phyloP scores from a whole-genome alignment of 2,113 vertebrate species.

The Hemicordylus capensis region DNA sequence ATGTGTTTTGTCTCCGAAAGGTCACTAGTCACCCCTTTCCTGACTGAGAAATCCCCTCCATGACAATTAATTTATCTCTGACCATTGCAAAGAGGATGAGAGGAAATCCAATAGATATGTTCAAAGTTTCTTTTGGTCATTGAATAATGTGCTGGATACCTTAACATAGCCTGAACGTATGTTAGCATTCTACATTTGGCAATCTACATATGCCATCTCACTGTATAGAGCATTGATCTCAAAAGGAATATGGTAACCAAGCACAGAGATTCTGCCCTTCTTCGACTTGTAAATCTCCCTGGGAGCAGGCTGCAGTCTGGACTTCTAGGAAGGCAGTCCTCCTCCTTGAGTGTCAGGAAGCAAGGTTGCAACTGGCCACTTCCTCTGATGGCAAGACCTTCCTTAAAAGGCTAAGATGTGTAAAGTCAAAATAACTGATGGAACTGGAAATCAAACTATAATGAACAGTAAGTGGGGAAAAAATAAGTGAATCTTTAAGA shows the following conservation, averaged over 20 bases:
- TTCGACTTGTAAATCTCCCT: background rate
- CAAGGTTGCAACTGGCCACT: background rate
- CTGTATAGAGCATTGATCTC: background rate
- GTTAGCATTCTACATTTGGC: background rate
- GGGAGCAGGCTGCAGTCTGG: background rate
- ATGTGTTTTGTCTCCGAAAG: background rate
- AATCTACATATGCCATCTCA: background rate
- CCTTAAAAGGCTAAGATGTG: too few relatives aligned
- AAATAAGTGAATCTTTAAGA: background rate
- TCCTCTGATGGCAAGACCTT: background rate
- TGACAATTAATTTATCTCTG: background rate
- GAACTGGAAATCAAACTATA: too few relatives aligned
- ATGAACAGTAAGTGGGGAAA: too few relatives aligned
- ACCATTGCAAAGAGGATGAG: background rate
- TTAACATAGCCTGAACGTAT: background rate
- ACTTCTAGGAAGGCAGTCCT: background rate
- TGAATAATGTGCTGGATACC: background rate
- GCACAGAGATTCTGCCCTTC: background rate
- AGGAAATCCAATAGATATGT: background rate
- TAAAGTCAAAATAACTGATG: background rate
- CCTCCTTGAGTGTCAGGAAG: background rate
- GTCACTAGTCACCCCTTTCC: background rate
- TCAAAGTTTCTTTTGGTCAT: background rate
- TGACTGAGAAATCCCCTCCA: background rate
- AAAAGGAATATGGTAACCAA: background rate